A percentile compares a stretch with the other conserved stretches of the same genome.
These are phyloP conservation scores for Ardeotis arabs DNA, from an alignment of 2,113 vertebrate genomes.

Conservation along the genomic window DNA sequence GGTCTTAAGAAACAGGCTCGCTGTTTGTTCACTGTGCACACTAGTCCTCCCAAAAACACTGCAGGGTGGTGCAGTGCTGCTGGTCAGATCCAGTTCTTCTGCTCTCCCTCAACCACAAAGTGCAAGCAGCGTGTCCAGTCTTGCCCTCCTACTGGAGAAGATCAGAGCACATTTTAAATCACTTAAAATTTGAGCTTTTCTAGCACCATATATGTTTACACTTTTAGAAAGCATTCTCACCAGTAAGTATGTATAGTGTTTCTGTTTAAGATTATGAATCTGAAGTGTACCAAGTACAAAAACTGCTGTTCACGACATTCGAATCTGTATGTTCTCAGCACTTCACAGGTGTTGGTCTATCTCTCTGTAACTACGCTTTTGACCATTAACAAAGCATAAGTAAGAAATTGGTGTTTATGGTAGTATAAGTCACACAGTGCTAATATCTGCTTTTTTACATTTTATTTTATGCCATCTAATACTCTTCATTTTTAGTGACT, in stretches of 20 bases:
- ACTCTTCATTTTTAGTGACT: background rate
- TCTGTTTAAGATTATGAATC: background rate
- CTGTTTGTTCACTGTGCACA: fast-evolving
- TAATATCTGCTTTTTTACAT: background rate
- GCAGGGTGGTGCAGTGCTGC: background rate
- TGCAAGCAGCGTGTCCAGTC: background rate
- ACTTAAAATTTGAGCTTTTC: background rate
- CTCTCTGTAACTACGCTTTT: background rate
- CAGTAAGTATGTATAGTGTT: background rate
- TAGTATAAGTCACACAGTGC: background rate
- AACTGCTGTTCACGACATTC: background rate
- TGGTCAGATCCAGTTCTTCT: background rate
- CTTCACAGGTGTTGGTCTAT: background rate
- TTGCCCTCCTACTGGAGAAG: background rate
- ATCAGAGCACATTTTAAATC: background rate
- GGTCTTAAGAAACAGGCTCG: background rate
- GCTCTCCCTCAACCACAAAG: background rate
- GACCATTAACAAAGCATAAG: background rate
- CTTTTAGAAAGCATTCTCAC: background rate
- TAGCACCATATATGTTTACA: background rate
- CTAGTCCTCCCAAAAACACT: background rate
- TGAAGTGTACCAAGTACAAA: background rate
- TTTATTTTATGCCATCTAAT: background rate
- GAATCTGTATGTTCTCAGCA: background rate
- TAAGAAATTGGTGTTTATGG: fast-evolving